Evolutionary conservation across 2,113 vertebrate species (phyloP), one percentile per base, ranked within the genome.

Genomic region (Corydoras maculifer): DNA sequence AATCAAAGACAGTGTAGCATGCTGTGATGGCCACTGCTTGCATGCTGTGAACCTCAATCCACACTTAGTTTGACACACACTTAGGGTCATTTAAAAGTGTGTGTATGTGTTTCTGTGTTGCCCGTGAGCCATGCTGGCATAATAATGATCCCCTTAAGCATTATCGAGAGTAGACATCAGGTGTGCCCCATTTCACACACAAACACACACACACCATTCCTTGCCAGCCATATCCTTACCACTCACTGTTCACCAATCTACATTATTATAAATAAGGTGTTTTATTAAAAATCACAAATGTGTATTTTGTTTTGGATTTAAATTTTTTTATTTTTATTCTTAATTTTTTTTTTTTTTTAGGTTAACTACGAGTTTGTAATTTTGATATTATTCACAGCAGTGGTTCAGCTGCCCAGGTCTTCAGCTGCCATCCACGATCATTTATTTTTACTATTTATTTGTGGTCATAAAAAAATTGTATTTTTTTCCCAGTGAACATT

Each of bases 1-100:
- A 10, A 8, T 10, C 78, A 81, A 78, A 83, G 80, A 84, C 51
- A 58, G 74, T 83, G 31, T 68, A 83, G 83, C 83, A 82, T 68
- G 73, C 72, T 78, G 77, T 80, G 74, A 80, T 76, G 77, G 50
- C 59, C 74, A 72, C 75, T 77, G 50, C 73, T 80, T 77, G 80
- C 71, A 50, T 68, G 68, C 49, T 31, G 31, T 50, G 63, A 73
- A 53, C 11, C 29, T 4, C 51, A 62, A 31, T 11, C 1, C 32
- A 72, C 54, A 66, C 63, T 32, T 59, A 65, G n/a, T 32, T 48
- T 67, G 66, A 59, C 54, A 68, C 53, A 35, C 32, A 43, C 69
- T 31, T 61, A 50, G 57, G 10, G 15, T 43, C 35, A 43, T 2
- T 43, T 43, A 43, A 43, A 43, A 43, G 12, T 65, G 51, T 50